Percentiles rank a stretch among this genome's conserved stretches.
Evolutionary conservation across 2,888 invertebrate genomes (phyloP).

Genomic region (Iselma pallidipennis): DNA sequence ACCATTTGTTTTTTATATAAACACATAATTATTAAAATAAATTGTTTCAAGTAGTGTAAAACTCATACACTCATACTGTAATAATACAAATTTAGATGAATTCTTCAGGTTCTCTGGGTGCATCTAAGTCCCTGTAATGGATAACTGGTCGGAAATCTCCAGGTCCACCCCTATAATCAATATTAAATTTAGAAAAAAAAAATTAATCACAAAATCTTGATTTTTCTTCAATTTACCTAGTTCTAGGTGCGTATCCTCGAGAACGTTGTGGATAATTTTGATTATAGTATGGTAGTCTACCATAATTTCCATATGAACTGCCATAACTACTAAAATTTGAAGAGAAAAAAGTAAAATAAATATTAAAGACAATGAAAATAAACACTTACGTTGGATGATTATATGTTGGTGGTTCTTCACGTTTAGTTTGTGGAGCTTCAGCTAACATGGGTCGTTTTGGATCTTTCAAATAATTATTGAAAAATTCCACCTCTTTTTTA

Average conservation of each 20-base stretch:
- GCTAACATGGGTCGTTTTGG: slow-evolving; percentile 92
- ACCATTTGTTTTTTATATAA: slow-evolving; percentile 1
- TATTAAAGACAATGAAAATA: background rate
- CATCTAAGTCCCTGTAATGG: slow-evolving; percentile 92
- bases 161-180: slow-evolving; percentile 64
- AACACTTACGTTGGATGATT: slow-evolving; percentile 52
- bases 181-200: slow-evolving; percentile 1
- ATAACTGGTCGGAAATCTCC: slow-evolving; percentile 86
- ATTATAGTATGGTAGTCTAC: slow-evolving; percentile 59
- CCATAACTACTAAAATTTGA: slow-evolving; percentile 50
- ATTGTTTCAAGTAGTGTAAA: background rate
- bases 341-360: background rate
- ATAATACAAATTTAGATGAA: slow-evolving; percentile 63
- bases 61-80: background rate
- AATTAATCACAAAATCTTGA: background rate
- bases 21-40: background rate
- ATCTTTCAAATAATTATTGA: slow-evolving; percentile 95
- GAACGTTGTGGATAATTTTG: slow-evolving; percentile 53
- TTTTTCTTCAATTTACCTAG: slow-evolving; percentile 38
- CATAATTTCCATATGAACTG: slow-evolving; percentile 49
- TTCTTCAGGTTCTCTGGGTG: slow-evolving; percentile 88
- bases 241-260: slow-evolving; percentile 48
- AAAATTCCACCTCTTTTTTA: slow-evolving; percentile 94
- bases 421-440: slow-evolving; percentile 68
- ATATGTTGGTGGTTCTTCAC: slow-evolving; percentile 57